These are phyloP conservation scores for Colletes collaris DNA, from an alignment of 2,888 invertebrate species.

Conservation along the genomic window DNA sequence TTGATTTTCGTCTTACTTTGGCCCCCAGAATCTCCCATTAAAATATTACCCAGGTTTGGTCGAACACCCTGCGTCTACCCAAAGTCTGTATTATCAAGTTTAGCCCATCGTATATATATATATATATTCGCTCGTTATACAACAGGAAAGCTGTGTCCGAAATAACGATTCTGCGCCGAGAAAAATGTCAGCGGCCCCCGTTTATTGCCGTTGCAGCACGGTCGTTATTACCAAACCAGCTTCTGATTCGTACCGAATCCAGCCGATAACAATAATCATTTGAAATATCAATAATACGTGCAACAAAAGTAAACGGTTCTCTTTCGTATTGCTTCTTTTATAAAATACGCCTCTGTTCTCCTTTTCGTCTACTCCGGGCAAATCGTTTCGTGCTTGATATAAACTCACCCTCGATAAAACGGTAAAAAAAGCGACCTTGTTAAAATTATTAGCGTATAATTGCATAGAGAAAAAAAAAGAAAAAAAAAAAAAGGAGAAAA, in stretches of 20 bases:
- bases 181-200: slow-evolving; percentile 55
- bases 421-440: not conserved
- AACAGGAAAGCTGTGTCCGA: slow-evolving; percentile 43
- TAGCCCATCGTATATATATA: not conserved
- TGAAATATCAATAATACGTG: slow-evolving; percentile 10
- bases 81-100: no score
- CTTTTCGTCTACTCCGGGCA: not conserved
- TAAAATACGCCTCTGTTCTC: not conserved
- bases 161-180: slow-evolving; percentile 50
- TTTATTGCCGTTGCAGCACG: slow-evolving; percentile 36
- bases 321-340: not conserved
- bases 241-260: slow-evolving; percentile 2
- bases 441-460: not conserved
- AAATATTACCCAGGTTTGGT: no score
- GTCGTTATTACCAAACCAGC: slow-evolving; percentile 13
- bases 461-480: not conserved
- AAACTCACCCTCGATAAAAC: not conserved
- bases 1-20: no score
- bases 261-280: slow-evolving; percentile 21
- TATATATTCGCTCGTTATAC: slow-evolving; percentile 21
- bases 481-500: no score
- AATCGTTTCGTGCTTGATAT: not conserved
- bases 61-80: no score
- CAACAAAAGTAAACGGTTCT: not conserved
- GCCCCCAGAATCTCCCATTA: no score